Evolutionary conservation across 1,140 invertebrate species (phyloP).

Genomic region (Conus betulinus): DNA sequence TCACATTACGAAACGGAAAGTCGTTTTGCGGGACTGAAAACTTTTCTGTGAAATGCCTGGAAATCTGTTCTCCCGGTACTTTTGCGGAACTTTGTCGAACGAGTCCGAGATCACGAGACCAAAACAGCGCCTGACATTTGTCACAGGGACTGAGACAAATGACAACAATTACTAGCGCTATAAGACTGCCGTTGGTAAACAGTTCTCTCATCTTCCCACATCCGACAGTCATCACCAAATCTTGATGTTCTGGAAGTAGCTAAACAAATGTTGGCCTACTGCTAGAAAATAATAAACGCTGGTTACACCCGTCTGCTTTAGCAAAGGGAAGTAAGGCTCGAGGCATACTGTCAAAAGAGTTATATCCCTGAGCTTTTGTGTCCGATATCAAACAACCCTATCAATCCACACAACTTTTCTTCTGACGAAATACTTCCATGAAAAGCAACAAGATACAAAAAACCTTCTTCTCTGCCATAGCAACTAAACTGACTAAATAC

Average conservation of each 20-base stretch:
- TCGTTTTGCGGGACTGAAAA: constrained; percentile 13
- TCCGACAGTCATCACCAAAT: neutral
- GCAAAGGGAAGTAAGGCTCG: neutral
- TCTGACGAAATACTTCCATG: too few species aligned
- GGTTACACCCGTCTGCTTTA: neutral
- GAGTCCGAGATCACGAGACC: neutral
- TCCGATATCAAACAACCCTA: too few species aligned
- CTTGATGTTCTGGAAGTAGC: neutral
- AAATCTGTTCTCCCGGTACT: neutral
- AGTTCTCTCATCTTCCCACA: neutral
- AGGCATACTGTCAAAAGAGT: neutral
- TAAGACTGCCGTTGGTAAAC: neutral
- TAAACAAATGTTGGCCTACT: neutral
- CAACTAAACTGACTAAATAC: too few species aligned
- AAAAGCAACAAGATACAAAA: too few species aligned
- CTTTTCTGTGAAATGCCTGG: neutral
- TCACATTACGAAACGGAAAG: constrained; percentile 65
- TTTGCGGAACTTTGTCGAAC: neutral
- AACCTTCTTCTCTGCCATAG: too few species aligned
- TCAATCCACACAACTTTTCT: too few species aligned
- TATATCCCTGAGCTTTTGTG: too few species aligned
- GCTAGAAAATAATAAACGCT: neutral
- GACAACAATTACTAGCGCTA: neutral
- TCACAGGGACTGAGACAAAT: neutral
- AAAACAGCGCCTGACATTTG: neutral